These are phyloP conservation scores for Palaemon carinicauda DNA, from an alignment of 1,140 invertebrate genomes.

Conservation along the genomic window DNA sequence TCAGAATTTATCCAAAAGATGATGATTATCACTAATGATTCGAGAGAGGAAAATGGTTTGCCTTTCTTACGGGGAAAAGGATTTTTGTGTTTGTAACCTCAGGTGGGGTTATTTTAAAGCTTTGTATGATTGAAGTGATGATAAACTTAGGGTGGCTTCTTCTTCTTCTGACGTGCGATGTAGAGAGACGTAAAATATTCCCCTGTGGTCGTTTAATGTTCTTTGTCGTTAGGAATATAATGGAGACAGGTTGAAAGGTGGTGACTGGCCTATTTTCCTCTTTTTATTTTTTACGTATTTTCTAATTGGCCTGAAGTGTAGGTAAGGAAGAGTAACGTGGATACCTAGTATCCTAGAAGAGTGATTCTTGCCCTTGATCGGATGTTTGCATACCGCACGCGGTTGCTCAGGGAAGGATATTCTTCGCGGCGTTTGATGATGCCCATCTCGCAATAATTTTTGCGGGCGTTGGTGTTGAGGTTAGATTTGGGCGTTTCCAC, in stretches of 20 bases:
- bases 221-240: neutral
- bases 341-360: constrained; percentile 41
- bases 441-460: constrained; percentile 22
- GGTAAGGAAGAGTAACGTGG: neutral
- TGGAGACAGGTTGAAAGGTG: no score
- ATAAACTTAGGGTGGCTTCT: neutral
- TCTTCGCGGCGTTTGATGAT: constrained; percentile 27
- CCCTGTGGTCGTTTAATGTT: neutral
- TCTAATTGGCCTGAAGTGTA: no score
- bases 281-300: no score
- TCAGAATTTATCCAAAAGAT: no score
- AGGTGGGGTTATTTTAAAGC: neutral
- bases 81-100: neutral
- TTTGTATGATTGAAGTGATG: neutral
- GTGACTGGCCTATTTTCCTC: no score
- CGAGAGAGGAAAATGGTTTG: no score
- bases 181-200: neutral
- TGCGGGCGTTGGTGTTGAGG: constrained; percentile 46
- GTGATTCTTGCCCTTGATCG: constrained; percentile 43
- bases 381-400: constrained; percentile 31
- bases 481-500: constrained; percentile 30
- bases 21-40: no score
- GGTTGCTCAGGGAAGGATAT: constrained; percentile 40
- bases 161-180: neutral
- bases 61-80: no score